Evolutionary conservation across 2,113 vertebrate genomes (phyloP), one percentile per base, ranked within the genome.

Genomic region (Symphodus melops): DNA sequence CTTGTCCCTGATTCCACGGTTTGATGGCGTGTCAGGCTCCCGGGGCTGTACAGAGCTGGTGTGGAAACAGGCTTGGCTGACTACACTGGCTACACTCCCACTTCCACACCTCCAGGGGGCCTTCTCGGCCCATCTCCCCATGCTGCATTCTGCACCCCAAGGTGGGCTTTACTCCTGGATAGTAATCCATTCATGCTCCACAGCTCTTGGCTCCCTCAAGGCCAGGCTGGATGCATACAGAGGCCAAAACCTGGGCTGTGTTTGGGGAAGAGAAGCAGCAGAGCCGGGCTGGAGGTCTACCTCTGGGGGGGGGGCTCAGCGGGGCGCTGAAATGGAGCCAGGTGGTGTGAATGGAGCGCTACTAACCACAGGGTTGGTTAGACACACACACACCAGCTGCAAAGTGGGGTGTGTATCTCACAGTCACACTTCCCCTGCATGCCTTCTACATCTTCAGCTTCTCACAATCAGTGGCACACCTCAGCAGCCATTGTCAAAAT

Each of bases 51-150:
- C n/a, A 52, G 78, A 78, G 62, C 76, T 19, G 42, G 60, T 75
- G 86, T 87, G 86, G 86, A 83, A 90, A 90, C 59, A 79, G 83
- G 88, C 71, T 91, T 92, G 91, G 88, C 88, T 62, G 41, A 55
- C 75, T 89, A 57, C 58, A 77, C 68, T 88, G 83, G 82, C 81
- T 64, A 9, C 59, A 19, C 62, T 79, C 51, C 71, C 37, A 68
- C 76, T 72, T 77, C 69, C 57, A 67, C 44, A 77, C 59, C 82
- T 85, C 85, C 52, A 79, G 88, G 81, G 76, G 80, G 75, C 62
- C 78, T 85, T 67, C 69, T 61, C 75, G 64, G 23, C 59, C 52
- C 58, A 63, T 72, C 54, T 68, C 72, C 81, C 28, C 52, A 66
- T 73, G 56, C 77, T 23, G 16, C 79, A 79, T 78, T 65, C 61